phyloP scores from a whole-genome alignment of 2,797 vertebrate genomes.

The Tragopan temminckii region DNA sequence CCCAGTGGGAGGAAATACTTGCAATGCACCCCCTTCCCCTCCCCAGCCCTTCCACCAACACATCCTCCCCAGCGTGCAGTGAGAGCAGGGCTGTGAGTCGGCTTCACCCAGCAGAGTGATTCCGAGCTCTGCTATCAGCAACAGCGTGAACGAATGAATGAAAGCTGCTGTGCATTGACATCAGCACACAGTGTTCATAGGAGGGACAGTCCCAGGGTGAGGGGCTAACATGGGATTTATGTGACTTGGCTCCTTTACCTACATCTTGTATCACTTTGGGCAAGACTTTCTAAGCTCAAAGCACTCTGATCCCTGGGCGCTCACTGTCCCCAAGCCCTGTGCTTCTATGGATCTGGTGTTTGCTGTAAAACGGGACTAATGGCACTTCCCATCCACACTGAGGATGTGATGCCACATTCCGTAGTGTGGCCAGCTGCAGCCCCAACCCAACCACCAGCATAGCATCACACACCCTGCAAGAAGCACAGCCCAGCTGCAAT shows the following conservation, averaged over 20 bases:
- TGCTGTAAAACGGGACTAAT: accelerated
- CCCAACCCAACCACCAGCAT: neutral
- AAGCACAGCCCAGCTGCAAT: accelerated
- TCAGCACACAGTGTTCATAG: neutral
- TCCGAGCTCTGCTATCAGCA: neutral
- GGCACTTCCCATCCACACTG: accelerated
- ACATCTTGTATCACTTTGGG: neutral
- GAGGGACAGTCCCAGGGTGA: neutral
- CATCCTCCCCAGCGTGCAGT: accelerated
- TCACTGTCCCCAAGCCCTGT: neutral
- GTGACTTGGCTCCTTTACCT: neutral
- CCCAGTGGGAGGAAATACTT: neutral
- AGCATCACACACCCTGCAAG: neutral
- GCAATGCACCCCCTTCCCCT: neutral
- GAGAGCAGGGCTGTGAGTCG: neutral
- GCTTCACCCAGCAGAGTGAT: neutral
- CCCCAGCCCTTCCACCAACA: neutral
- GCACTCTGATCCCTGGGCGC: neutral
- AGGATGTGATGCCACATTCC: accelerated
- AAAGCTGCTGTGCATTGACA: neutral
- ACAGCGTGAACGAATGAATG: accelerated
- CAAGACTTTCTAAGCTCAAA: neutral
- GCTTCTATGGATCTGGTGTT: neutral
- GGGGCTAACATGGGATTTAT: neutral
- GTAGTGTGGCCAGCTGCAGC: accelerated